Percentiles rank a stretch among this genome's conserved stretches.
Conservation (phyloP, 2,888 invertebrate genomes). For the Drosophila nr. perissopoda region DNA sequence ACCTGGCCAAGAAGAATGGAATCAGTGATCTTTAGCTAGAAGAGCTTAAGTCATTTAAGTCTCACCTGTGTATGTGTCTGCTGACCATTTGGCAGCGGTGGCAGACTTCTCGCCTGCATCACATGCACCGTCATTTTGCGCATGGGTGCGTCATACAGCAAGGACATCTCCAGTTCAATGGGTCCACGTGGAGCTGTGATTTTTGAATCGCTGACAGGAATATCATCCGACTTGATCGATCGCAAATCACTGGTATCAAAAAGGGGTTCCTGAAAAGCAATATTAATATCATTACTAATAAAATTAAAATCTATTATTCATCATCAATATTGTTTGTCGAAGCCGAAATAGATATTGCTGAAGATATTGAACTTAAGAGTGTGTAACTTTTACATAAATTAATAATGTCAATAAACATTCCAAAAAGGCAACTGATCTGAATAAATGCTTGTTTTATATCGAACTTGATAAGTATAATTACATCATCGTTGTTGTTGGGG, state of each 20-base stretch:
- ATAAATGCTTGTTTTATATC: not conserved
- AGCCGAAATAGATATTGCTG: not conserved
- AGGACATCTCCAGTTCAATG: slow-evolving; percentile 90
- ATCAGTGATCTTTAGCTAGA: not conserved
- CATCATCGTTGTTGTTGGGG: slow-evolving; percentile 89
- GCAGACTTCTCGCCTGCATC: slow-evolving; percentile 93
- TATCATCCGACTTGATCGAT: slow-evolving; percentile 84
- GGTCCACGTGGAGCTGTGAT: slow-evolving; percentile 88
- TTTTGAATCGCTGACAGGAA: slow-evolving; percentile 85
- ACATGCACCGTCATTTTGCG: slow-evolving; percentile 97
- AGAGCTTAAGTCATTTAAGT: not conserved
- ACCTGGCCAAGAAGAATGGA: slow-evolving; percentile 86
- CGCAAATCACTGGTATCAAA: slow-evolving; percentile 85
- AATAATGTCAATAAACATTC: not conserved
- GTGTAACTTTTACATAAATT: not conserved
- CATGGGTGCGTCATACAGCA: slow-evolving; percentile 95
- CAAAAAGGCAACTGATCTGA: not conserved
- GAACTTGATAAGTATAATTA: slow-evolving; percentile 81
- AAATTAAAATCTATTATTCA: not conserved
- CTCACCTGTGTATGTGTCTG: slow-evolving; percentile 90
- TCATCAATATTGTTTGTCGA: not conserved
- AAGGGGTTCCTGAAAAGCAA: slow-evolving; percentile 83
- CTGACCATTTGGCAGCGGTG: slow-evolving; percentile 89
- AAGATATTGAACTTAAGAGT: not conserved
- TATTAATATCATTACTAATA: not conserved